Base-by-base conservation (phyloP, 2,797 vertebrate species). In the Sphaeramia orbicularis region DNA sequence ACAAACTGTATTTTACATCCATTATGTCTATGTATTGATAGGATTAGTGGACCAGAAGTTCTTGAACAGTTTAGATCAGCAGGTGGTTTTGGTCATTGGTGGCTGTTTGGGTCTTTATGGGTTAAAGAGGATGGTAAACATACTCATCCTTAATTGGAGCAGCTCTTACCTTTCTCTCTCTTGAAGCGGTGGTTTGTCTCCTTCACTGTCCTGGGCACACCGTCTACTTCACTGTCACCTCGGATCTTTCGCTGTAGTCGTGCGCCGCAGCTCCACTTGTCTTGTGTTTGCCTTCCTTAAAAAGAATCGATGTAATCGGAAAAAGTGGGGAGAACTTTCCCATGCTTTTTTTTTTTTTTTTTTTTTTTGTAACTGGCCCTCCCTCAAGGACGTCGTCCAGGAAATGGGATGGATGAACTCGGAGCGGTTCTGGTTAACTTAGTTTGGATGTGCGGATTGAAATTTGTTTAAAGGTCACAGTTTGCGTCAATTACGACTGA, bases 331-430 rank as follows among this genome's bases (percentile, higher is more conserved):
- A 67, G 76, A 91, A 94, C 86, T 92, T 95, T 94, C 93, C 91
- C 93, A 94, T 85, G 92, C 59, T 80, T 66, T 56, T 65, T 44
- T 7, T 32, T 32, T 32, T 32, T 32, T 32, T 30, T 30, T 30
- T 30, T 30, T 30, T 30, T 32, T 32, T 9, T 32, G 4, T 6
- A 10, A n/a, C 41, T 51, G 84, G 73, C 79, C 90, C 91, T 93
- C 93, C 93, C 93, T 92, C 93, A 91, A 92, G 92, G 93, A 90
- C 86, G 59, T 11, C 8, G 71, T 89, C 69, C 91, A 93, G 94
- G 93, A 94, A 95, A 92, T 87, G 89, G 89, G 84, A 91, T 78
- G 92, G 88, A 86, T 84, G 67, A 71, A 83, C 60, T 78, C 60
- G 56, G 67, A 89, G 82, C 74, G 63, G 76, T 63, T 72, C 71